Percentiles rank a stretch among this genome's conserved stretches.
Conservation (phyloP, 1,140 invertebrate species). For the Brachionus angularis region DNA sequence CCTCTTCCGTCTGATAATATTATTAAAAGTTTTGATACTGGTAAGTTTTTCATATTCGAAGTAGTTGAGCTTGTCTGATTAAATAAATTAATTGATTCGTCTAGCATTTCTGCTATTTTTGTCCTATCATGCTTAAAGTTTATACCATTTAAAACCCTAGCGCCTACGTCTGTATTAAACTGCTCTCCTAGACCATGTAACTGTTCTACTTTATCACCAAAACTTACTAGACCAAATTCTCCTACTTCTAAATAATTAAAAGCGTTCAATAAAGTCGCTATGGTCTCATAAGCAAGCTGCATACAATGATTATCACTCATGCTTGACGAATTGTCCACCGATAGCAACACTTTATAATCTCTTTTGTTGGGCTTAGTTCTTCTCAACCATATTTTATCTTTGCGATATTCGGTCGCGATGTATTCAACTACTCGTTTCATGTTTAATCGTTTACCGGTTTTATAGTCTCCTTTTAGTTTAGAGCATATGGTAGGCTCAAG, state of each 20-base stretch:
- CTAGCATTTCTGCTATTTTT: conserved; percentile 62
- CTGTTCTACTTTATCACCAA: conserved; percentile 11
- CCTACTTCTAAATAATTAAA: conserved; percentile 27
- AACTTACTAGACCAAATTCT: conserved; percentile 42
- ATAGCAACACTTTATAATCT: conserved; percentile 91
- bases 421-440: conserved; percentile 96
- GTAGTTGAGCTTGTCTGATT: conserved; percentile 48
- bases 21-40: conserved; percentile 33
- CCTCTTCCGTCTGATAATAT: conserved; percentile 79
- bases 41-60: conserved; percentile 19
- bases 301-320: conserved; percentile 61
- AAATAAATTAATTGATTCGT: conserved; percentile 64
- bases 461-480: conserved; percentile 79
- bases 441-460: conserved; percentile 91
- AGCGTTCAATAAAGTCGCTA: conserved; percentile 24
- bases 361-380: conserved; percentile 89
- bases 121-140: conserved; percentile 28
- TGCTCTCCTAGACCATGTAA: conserved; percentile 1
- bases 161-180: conserved; percentile 22
- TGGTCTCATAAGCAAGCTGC: conserved; percentile 29
- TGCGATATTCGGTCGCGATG: conserved; percentile 95
- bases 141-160: neutral
- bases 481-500: conserved; percentile 89
- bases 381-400: conserved; percentile 97
- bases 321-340: conserved; percentile 88